Evolutionary conservation across 2,797 vertebrate genomes (phyloP).

Genomic region (Apogon talboti): DNA sequence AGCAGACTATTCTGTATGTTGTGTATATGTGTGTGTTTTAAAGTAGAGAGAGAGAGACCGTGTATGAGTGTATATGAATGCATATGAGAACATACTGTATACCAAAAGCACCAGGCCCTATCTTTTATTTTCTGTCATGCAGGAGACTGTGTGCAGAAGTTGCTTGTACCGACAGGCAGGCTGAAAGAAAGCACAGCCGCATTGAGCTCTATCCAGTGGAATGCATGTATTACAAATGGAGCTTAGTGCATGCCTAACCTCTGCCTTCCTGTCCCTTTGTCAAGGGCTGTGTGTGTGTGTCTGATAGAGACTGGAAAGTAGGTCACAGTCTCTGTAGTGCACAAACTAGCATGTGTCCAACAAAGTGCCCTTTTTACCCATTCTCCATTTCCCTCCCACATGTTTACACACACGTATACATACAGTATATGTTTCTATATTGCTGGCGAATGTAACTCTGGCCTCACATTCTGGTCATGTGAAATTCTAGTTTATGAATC

Average conservation of each 20-base stretch:
- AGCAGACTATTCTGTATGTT: neutral
- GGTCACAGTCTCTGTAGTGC: conserved; percentile 74
- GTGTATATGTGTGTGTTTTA: neutral
- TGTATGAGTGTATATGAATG: conserved; percentile 13
- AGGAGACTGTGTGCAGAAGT: conserved; percentile 55
- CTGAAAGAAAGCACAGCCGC: conserved; percentile 67
- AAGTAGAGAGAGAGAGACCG: conserved; percentile 6
- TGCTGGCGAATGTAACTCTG: conserved; percentile 11
- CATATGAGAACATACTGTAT: conserved; percentile 5
- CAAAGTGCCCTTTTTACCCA: conserved; percentile 57
- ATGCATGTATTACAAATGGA: conserved; percentile 80
- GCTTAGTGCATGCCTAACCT: conserved; percentile 78
- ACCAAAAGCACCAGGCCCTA: conserved; percentile 25
- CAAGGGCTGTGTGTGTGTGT: conserved; percentile 49
- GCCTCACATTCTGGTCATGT: conserved; percentile 5
- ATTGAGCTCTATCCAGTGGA: conserved; percentile 73
- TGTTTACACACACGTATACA: conserved; percentile 12
- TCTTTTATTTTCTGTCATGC: conserved; percentile 53
- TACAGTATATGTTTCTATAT: neutral
- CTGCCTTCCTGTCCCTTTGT: conserved; percentile 76
- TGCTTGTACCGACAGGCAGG: conserved; percentile 80
- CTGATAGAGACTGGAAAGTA: conserved; percentile 70
- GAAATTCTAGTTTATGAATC: neutral
- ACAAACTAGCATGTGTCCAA: conserved; percentile 66
- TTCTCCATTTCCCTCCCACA: conserved; percentile 34